Conservation (phyloP, 2,113 vertebrate genomes). For the Vidua macroura region DNA sequence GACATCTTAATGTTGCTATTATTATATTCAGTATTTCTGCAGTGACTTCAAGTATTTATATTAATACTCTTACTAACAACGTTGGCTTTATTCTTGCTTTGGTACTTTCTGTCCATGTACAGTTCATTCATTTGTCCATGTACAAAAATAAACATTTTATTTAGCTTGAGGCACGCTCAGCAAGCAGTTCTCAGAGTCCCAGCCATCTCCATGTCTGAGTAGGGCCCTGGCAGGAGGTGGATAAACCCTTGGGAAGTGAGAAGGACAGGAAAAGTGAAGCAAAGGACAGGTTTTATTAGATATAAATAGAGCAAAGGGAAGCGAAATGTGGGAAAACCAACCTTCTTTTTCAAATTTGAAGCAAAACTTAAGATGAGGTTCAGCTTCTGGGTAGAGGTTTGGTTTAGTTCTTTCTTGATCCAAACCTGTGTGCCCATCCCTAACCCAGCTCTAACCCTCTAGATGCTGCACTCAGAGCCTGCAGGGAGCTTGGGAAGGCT, state of each 20-base stretch:
- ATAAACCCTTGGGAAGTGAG: background rate
- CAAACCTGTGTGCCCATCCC: slow-evolving; percentile 26
- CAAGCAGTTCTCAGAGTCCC: background rate
- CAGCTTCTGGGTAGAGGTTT: slow-evolving; percentile 35
- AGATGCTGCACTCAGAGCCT: slow-evolving; percentile 40
- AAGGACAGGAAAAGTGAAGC: background rate
- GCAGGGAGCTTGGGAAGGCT: slow-evolving; percentile 13
- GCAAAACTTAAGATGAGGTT: background rate
- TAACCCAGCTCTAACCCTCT: slow-evolving; percentile 27
- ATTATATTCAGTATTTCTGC: background rate
- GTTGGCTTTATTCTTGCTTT: background rate
- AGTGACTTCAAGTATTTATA: background rate
- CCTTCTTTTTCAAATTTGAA: background rate
- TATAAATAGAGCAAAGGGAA: background rate
- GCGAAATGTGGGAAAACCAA: background rate
- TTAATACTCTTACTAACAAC: background rate
- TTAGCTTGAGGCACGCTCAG: background rate
- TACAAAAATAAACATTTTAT: background rate
- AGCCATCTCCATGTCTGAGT: background rate
- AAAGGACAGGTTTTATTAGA: background rate
- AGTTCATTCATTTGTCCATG: background rate
- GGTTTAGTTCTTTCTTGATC: slow-evolving; percentile 29
- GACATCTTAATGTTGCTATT: background rate
- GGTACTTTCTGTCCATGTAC: background rate
- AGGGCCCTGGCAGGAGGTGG: background rate